phyloP scores from a whole-genome alignment of 2,888 invertebrate genomes.

The Synanthedon myopaeformis region DNA sequence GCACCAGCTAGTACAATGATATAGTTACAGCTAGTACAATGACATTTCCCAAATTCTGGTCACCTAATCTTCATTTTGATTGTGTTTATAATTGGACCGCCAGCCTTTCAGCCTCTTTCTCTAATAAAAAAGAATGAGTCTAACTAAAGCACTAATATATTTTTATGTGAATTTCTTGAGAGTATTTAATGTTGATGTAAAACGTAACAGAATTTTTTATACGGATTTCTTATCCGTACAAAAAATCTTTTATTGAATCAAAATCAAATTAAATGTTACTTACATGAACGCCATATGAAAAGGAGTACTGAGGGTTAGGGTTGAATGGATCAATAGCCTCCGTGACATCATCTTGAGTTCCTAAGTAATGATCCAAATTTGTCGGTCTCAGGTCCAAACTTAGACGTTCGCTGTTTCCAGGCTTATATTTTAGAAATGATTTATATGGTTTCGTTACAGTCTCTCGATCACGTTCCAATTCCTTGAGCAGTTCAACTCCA shows the following conservation, averaged over 20 bases:
- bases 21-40: too few relatives aligned
- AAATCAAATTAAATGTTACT: constrained; percentile 20
- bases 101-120: too few relatives aligned
- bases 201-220: too few relatives aligned
- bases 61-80: too few relatives aligned
- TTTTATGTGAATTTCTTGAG: too few relatives aligned
- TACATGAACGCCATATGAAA: constrained; percentile 47
- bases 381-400: constrained; percentile 4
- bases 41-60: too few relatives aligned
- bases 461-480: background rate
- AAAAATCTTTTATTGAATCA: background rate
- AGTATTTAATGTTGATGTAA: too few relatives aligned
- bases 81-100: too few relatives aligned
- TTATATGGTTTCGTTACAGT: background rate
- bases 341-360: constrained; percentile 6
- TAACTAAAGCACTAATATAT: too few relatives aligned
- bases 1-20: too few relatives aligned
- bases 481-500: background rate
- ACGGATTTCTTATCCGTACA: background rate
- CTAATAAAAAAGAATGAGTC: too few relatives aligned
- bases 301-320: constrained; percentile 34
- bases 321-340: constrained; percentile 17
- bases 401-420: constrained; percentile 21
- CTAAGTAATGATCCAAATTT: constrained; percentile 23
- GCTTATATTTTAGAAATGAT: background rate